Evolutionary conservation across 2,888 invertebrate genomes (phyloP).

Genomic region (Vandiemenella viatica): DNA sequence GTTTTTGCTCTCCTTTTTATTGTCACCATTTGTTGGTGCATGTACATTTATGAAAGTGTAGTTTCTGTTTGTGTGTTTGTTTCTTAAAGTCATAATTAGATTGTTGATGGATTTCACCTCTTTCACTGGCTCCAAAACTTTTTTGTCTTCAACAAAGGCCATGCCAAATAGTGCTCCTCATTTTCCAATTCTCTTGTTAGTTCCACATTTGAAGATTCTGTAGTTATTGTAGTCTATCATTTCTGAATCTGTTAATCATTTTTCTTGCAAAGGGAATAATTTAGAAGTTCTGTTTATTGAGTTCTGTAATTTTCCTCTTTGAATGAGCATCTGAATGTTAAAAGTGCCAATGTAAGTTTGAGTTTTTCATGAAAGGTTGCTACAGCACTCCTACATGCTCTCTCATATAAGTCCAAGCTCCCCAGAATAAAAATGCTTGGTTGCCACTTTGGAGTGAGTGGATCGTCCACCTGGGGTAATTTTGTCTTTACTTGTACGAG

Average conservation of each 20-base stretch:
- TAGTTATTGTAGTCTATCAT: conserved; percentile 7
- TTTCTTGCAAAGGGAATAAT: conserved; percentile 10
- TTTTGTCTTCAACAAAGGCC: conserved; percentile 6
- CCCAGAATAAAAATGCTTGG: background rate
- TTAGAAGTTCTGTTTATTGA: conserved; percentile 5
- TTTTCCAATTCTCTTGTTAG: background rate
- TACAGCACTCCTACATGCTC: background rate
- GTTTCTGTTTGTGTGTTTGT: conserved; percentile 7
- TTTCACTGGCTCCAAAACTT: conserved; percentile 3
- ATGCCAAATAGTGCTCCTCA: conserved; percentile 3
- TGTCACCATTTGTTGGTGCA: conserved; percentile 8
- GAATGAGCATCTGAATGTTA: conserved; percentile 4
- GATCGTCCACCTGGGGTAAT: background rate
- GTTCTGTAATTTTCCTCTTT: conserved; percentile 8
- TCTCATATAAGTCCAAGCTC: background rate
- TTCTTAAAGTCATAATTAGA: conserved; percentile 4
- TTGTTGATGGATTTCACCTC: conserved; percentile 7
- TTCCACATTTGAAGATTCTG: background rate
- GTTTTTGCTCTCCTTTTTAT: conserved; percentile 5
- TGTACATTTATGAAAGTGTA: conserved; percentile 10
- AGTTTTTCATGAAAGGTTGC: background rate
- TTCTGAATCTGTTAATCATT: conserved; percentile 6
- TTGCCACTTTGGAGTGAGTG: background rate
- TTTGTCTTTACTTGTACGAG: conserved; percentile 2
- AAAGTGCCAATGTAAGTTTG: conserved; percentile 1